phyloP scores from a whole-genome alignment of 2,113 vertebrate species.

The human (Homo sapiens) region GRCh38 chr16:60613501-60614000 shows the following conservation, averaged over 20 bases:
- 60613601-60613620: neutral
- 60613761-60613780: neutral
- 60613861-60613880: neutral
- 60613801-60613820: neutral
- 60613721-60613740: neutral
- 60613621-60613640: neutral
- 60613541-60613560: neutral
- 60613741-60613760: neutral
- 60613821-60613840: neutral
- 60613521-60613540: neutral
- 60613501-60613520: neutral
- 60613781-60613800: neutral
- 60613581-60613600: neutral
- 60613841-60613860: neutral
- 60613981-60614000: neutral
- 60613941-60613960: neutral
- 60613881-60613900: neutral
- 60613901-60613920: neutral
- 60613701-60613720: neutral
- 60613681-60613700: neutral
- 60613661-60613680: neutral
- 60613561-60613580: neutral
- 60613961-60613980: neutral
- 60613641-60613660: neutral
- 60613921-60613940: neutral